Evolutionary conservation across 1,140 invertebrate genomes (phyloP).

Genomic region (Trichonephila clavata): DNA sequence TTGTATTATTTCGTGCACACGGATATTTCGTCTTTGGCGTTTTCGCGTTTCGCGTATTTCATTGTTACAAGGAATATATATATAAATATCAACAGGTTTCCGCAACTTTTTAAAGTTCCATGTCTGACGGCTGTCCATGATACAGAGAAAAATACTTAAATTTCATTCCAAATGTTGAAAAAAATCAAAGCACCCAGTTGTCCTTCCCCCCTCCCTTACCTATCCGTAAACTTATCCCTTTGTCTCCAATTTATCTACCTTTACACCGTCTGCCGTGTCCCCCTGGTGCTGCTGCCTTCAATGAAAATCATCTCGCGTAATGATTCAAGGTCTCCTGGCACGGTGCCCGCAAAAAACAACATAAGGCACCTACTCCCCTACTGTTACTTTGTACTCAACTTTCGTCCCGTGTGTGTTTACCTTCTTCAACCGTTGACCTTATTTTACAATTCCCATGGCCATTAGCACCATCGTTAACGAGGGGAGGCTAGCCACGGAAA

Average conservation of each 20-base stretch:
- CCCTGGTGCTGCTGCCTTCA: background rate
- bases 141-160: too few relatives aligned
- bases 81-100: too few relatives aligned
- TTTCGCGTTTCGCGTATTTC: too few relatives aligned
- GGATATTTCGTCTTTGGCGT: too few relatives aligned
- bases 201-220: too few relatives aligned
- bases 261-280: background rate
- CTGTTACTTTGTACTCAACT: constrained; percentile 18
- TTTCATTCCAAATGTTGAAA: too few relatives aligned
- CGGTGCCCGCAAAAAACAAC: background rate
- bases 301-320: constrained; percentile 16
- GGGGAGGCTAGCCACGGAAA: background rate
- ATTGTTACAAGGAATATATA: too few relatives aligned
- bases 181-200: too few relatives aligned
- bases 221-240: background rate
- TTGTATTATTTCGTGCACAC: too few relatives aligned
- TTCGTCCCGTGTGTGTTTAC: constrained; percentile 3
- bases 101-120: too few relatives aligned
- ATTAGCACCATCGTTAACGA: background rate
- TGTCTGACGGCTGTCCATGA: too few relatives aligned
- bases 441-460: background rate
- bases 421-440: constrained; percentile 23
- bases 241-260: background rate
- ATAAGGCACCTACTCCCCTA: background rate
- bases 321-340: constrained; percentile 25